phyloP scores from a whole-genome alignment of 2,888 invertebrate species.

The Antitype chi region DNA sequence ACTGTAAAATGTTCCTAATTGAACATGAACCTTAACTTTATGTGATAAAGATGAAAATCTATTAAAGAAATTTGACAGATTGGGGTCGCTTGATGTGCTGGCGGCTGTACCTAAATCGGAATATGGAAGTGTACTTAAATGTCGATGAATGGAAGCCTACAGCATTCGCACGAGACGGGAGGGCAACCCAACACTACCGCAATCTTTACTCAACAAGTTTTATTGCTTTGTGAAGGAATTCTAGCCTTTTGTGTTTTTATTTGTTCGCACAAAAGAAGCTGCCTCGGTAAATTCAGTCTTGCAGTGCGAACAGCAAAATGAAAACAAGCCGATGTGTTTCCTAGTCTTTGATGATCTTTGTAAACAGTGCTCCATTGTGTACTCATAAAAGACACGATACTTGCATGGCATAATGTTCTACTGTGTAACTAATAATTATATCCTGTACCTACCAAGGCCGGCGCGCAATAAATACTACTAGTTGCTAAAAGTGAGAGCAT shows the following conservation, averaged over 20 bases:
- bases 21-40: too few relatives aligned
- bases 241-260: constrained; percentile 12
- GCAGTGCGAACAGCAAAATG: constrained; percentile 4
- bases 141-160: constrained; percentile 19
- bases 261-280: constrained; percentile 3
- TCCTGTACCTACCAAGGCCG: constrained; percentile 61
- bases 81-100: too few relatives aligned
- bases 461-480: constrained; percentile 41
- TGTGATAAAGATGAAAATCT: too few relatives aligned
- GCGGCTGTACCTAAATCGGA: neutral
- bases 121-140: constrained; percentile 27
- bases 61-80: too few relatives aligned
- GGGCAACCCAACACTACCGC: constrained; percentile 40
- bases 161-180: constrained; percentile 26
- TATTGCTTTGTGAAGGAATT: constrained; percentile 39
- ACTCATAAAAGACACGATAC: constrained; percentile 40
- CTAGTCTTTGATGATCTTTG: constrained; percentile 20
- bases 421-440: constrained; percentile 53
- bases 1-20: too few relatives aligned
- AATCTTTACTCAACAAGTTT: constrained; percentile 40
- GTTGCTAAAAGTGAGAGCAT: constrained; percentile 56
- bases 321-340: constrained; percentile 22
- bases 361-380: constrained; percentile 32
- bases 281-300: constrained; percentile 3
- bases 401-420: constrained; percentile 44